Conservation (phyloP, 2,888 invertebrate genomes). For the Alentia gelatinosa region DNA sequence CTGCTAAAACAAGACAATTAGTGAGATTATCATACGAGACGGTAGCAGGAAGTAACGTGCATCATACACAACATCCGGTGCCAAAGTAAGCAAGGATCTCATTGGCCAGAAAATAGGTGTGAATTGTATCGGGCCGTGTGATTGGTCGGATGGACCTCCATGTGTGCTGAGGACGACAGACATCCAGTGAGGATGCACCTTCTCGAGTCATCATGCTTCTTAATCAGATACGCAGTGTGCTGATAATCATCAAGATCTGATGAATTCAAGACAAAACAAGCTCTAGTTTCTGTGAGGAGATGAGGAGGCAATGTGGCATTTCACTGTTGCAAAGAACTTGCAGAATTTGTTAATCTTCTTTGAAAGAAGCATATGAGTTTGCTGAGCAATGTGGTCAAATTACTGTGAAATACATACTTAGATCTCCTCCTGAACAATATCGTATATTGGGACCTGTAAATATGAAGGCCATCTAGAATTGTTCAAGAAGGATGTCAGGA, state of each 20-base stretch:
- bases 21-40: slow-evolving; percentile 7
- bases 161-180: neutral
- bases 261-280: neutral
- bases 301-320: too few relatives aligned
- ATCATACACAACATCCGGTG: neutral
- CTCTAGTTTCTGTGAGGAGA: neutral
- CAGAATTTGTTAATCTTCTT: too few relatives aligned
- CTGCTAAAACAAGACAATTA: neutral
- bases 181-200: neutral
- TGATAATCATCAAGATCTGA: neutral
- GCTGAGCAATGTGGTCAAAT: too few relatives aligned
- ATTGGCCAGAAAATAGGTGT: neutral
- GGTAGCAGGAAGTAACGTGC: neutral
- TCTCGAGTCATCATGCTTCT: neutral
- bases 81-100: neutral
- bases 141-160: neutral
- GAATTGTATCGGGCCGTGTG: neutral
- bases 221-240: neutral
- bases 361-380: too few relatives aligned
- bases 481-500: too few relatives aligned
- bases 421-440: too few relatives aligned
- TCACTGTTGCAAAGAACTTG: too few relatives aligned
- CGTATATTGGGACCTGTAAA: too few relatives aligned
- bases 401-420: too few relatives aligned
- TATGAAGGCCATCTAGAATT: too few relatives aligned